These are phyloP conservation scores for Stercorarius parasiticus DNA, from an alignment of 2,113 vertebrate genomes.

Conservation along the genomic window DNA sequence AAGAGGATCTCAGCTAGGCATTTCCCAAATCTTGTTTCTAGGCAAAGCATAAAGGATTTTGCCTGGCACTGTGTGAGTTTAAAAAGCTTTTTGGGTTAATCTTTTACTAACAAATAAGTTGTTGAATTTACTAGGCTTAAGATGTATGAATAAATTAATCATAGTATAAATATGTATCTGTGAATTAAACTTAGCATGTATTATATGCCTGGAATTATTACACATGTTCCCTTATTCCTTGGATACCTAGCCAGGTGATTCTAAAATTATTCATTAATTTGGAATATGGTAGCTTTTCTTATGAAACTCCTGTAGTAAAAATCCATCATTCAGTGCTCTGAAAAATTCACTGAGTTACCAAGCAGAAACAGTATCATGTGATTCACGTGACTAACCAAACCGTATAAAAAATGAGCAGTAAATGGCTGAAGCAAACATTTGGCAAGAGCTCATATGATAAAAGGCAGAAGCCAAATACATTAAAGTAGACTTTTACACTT, in stretches of 20 bases:
- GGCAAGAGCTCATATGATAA: background rate
- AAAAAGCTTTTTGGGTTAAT: background rate
- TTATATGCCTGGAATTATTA: background rate
- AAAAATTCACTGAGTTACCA: background rate
- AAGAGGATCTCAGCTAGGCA: background rate
- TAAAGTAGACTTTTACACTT: background rate
- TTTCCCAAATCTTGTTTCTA: background rate
- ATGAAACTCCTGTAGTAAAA: background rate
- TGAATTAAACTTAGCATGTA: background rate
- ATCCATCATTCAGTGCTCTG: background rate
- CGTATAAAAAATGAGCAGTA: background rate
- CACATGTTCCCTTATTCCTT: background rate
- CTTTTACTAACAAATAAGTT: background rate
- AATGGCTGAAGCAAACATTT: background rate
- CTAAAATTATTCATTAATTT: background rate
- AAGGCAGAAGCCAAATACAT: background rate
- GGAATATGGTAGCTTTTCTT: background rate
- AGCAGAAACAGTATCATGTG: background rate
- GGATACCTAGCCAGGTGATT: background rate
- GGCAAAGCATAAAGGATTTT: background rate
- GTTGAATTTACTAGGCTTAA: background rate
- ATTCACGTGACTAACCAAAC: rapidly evolving
- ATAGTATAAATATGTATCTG: background rate
- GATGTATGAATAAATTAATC: background rate
- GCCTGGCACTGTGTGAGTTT: background rate